Base-by-base conservation (phyloP, 2,888 invertebrate genomes). In the Julus scanicus region DNA sequence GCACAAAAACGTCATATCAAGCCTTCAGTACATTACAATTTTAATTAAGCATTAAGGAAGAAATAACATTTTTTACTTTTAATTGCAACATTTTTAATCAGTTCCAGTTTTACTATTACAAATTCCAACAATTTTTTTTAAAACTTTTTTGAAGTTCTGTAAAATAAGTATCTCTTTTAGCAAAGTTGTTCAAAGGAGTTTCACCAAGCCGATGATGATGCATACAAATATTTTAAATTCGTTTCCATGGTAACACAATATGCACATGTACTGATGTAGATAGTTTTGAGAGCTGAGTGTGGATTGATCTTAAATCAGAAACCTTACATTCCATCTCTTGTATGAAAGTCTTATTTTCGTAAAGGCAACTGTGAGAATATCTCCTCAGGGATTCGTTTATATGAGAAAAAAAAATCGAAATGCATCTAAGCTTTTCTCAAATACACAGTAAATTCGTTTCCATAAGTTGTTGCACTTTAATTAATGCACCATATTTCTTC, bases 401-500 rank as follows among this genome's bases (percentile, higher is more conserved):
- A 71, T 44, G 44, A 44, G 53, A 53, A 53, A 53, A 53, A 53
- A 71, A 71, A 71, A 71, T 5, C 63, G 20, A 71, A 20, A 5
- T 20, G 20, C 63, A 71, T 71, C n/a, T 71, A 20, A 71, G 63
- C 63, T 71, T 71, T 71, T 71, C 63, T 71, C 63, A 71, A 29
- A 71, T 71, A 71, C 8, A 8, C 44, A 44, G 44, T 71, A 20
- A 63, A 63, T n/a, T 1, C 63, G 20, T 9, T 20, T 71, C 20
- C 63, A 71, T 71, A 20, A 71, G 63, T 11, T 71, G 63, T 71
- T 71, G 63, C 63, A 71, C 63, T 71, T 71, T 71, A 71, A 71
- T 71, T 71, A 71, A 71, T 71, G 63, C 63, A 71, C 63, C 20
- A 71, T 71, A 71, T 71, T 71, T 71, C 63, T 71, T 71, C 63